Evolutionary conservation across 2,888 invertebrate species (phyloP), one percentile per base, ranked within the genome.

Genomic region (Acanthacorydalis orientalis): DNA sequence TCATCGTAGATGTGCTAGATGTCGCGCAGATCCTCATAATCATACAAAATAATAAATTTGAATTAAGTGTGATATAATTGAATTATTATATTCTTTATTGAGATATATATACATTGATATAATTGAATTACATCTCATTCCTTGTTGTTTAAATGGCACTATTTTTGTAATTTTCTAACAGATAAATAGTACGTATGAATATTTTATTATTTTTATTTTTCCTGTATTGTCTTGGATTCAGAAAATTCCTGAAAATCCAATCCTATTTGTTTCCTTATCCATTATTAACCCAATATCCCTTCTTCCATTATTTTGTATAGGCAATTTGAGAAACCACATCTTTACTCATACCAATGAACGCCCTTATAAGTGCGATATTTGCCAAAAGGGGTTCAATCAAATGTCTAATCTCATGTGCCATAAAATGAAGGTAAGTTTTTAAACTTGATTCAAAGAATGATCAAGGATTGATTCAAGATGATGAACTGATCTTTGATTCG

Each of bases 341-440:
- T 84, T 82, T 59, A 83, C 83, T 0, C 84, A 84, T 57, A 83
- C 83, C 8, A 83, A 84, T 57, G 83, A 80, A 59, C 69, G 84
- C 7, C 84, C 84, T 0, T 85, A 84, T 60, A 80, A 81, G 55
- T 84, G 84, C 60, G 78, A 79, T 55, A 67, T 78, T 42, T 84
- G 84, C 60, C 67, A 74, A 49, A 81, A 81, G 57, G 84, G 84
- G 1, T 85, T 83, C 67, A 85, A 84, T 61, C 84, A 85, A 58
- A 83, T 82, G 71, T 83, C 83, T 9, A 84, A 85, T 63, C 70
- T 84, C 48, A 82, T 83, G 57, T 83, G 83, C 57, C 84, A 85
- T 58, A 82, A 82, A 61, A 72, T 79, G 53, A 82, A 80, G 71
- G 78, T 76, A 57, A 45, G 48, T 35, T 35, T 35, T 35, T 35